Evolutionary conservation across 2,888 invertebrate species (phyloP).

Genomic region (Sinohyriopsis cumingii): DNA sequence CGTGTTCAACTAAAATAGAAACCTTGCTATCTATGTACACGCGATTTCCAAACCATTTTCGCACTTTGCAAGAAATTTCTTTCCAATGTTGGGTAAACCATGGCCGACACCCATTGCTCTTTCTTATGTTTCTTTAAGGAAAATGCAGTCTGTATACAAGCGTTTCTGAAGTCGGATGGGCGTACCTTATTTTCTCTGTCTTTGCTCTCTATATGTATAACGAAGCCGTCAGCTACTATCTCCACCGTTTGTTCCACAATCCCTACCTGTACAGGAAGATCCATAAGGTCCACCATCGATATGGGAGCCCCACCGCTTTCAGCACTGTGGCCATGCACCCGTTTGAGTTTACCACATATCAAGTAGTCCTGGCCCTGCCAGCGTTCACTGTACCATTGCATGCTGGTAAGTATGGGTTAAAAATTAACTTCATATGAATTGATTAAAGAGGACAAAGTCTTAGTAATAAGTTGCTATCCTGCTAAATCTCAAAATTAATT

Average conservation of each 20-base stretch:
- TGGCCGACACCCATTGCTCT: too few species aligned
- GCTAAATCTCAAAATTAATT: too few species aligned
- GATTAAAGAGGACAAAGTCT: too few species aligned
- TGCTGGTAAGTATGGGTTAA: constrained; percentile 76
- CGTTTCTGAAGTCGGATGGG: constrained; percentile 78
- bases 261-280: constrained; percentile 79
- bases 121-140: too few species aligned
- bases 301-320: constrained; percentile 83
- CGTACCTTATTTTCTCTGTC: constrained; percentile 80
- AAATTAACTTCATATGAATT: too few species aligned
- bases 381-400: constrained; percentile 80
- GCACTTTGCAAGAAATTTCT: too few species aligned
- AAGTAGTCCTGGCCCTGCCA: constrained; percentile 76
- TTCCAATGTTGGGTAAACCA: too few species aligned
- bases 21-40: too few species aligned
- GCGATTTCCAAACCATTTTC: too few species aligned
- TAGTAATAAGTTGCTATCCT: too few species aligned
- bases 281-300: constrained; percentile 84
- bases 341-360: constrained; percentile 80
- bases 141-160: constrained; percentile 77
- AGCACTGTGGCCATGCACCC: constrained; percentile 85
- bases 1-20: too few species aligned
- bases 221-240: constrained; percentile 77
- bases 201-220: constrained; percentile 78
- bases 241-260: constrained; percentile 80